Base-by-base conservation (phyloP, 1,140 invertebrate species). In the Halictus rubicundus region DNA sequence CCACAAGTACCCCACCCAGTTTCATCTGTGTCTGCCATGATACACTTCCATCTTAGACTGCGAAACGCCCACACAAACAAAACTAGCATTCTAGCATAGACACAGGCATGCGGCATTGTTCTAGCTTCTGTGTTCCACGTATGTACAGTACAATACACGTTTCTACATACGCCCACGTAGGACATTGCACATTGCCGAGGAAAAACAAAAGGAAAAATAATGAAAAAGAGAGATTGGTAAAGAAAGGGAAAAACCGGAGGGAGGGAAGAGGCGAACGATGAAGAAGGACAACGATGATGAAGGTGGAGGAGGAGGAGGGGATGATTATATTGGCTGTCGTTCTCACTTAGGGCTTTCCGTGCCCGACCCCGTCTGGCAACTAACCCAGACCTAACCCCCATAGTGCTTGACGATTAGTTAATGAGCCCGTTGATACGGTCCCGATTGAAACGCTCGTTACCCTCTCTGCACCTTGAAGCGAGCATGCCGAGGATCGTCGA, bases 31-130 rank as follows among this genome's bases (percentile, higher is more conserved):
- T 66, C 71, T 19, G 64, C 60, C 39, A 57, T 1, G n/a, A n/a
- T 21, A 46, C 25, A 42, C 42, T 12, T 46, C 14, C 42, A 46
- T 12, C 10, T 46, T 46, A 46, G 42, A 46, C 42, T 46, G 42
- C 42, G 2, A 63, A 42, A 46, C 72, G 32, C 32, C 23, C 32
- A 70, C 49, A 46, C 23, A 27, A 60, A 61, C 49, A 25, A 80
- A 64, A 37, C 80, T 88, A 90, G 89, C 88, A 91, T 87, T 84
- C 52, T 91, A 91, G 88, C 77, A 88, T 90, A 91, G 89, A 88
- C 80, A 88, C 88, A 91, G 89, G 90, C 91, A 92, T 92, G 90
- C 87, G 85, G 89, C 87, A 90, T 88, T 12, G 12, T 14, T 91
- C 74, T 85, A 91, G 90, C 88, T 91, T 92, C 78, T 88, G 85